Evolutionary conservation across 2,113 vertebrate species (phyloP), one percentile per base, ranked within the genome.

Genomic region (Entosphenus tridentatus): DNA sequence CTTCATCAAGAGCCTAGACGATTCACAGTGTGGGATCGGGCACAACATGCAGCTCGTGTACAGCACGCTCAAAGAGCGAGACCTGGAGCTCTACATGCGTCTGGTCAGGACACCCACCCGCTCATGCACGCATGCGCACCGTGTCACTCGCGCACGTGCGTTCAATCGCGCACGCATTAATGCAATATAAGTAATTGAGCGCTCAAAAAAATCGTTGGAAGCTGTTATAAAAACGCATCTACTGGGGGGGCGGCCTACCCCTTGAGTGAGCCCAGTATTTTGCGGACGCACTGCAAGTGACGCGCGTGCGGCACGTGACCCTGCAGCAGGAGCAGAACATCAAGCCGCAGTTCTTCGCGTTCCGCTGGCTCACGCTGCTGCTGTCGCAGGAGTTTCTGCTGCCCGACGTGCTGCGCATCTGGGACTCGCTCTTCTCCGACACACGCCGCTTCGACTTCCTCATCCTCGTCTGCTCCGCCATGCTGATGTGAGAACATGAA

Each of bases 361-460:
- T 65, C 62, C 62, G 62, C 62, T 65, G 62, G 62, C 62, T 65
- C 8, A 65, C 62, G 62, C 62, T 65, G 62, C 62, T 65, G 62
- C 62, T 65, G 2, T 65, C 62, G 8, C 62, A 65, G 62, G 62
- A 65, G 62, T 65, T 65, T 11, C 62, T 65, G 62, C 62, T 65
- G 62, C 62, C 62, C 9, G 62, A 65, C 10, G 62, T 65, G 62
- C 62, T 65, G n/a, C 62, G 10, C n/a, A n/a, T 65, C 8, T 65
- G 62, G 62, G 62, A 65, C 18, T 65, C 62, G 10, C 62, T 65
- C 18, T 18, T 65, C 10, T n/a, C 62, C 9, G 62, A 65, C 62
- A 16, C 18, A 9, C 62, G 18, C 18, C 62, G 62, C 62, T 65
- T 65, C 18, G 62, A 65, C 62, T 65, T 65, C 62, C 62, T 65